Percentiles rank a stretch among this genome's conserved stretches.
Evolutionary conservation across 2,888 invertebrate species (phyloP).

Genomic region (Rapana venosa): DNA sequence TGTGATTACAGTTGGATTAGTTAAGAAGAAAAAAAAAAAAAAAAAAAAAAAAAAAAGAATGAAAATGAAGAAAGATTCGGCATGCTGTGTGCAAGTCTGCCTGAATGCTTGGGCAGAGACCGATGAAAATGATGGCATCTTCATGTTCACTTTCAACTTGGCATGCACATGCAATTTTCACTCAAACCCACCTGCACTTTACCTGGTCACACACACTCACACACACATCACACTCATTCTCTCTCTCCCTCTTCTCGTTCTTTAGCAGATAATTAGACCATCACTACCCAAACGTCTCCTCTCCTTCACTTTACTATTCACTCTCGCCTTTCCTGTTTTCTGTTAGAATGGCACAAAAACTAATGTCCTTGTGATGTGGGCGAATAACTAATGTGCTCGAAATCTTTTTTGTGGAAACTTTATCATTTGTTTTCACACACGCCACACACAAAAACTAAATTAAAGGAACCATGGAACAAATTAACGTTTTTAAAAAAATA

Average conservation of each 20-base stretch:
- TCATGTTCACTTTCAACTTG: neutral
- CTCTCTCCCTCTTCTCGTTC: too few species aligned
- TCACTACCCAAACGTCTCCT: too few species aligned
- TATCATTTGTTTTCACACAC: too few species aligned
- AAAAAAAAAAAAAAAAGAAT: too few species aligned
- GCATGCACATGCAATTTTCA: neutral
- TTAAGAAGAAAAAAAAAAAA: neutral
- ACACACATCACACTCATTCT: conserved; percentile 4
- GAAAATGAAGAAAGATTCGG: neutral
- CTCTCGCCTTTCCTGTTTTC: too few species aligned
- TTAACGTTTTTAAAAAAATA: neutral
- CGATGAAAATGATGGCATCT: neutral
- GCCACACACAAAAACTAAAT: neutral
- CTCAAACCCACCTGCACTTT: neutral
- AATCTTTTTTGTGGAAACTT: too few species aligned
- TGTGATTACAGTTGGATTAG: neutral
- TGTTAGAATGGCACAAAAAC: too few species aligned
- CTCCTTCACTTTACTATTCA: too few species aligned
- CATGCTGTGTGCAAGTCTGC: neutral
- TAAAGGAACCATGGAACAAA: conserved; percentile 14
- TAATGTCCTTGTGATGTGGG: too few species aligned
- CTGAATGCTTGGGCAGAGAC: neutral
- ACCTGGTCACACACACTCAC: neutral
- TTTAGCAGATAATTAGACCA: too few species aligned
- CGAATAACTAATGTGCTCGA: too few species aligned